Evolutionary conservation across 2,113 vertebrate genomes (phyloP).

Genomic region (Entelurus aequoreus): DNA sequence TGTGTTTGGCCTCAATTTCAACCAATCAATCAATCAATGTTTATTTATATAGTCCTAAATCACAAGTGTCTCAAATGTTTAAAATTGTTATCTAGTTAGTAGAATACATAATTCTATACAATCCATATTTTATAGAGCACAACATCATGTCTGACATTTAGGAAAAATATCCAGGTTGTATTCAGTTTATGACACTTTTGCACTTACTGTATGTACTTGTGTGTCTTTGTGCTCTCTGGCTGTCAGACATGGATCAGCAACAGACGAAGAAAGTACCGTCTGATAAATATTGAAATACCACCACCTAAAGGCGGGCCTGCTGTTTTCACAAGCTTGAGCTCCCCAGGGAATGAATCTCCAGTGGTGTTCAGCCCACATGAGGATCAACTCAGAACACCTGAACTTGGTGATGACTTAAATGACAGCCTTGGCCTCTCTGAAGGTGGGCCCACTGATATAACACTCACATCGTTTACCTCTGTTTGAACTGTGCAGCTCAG

Average conservation of each 20-base stretch:
- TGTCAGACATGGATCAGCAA: slow-evolving; percentile 98
- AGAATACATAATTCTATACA: neutral
- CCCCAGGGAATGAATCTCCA: slow-evolving; percentile 74
- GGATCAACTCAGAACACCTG: slow-evolving; percentile 71
- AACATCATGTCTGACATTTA: too few relatives aligned
- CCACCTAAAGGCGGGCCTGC: slow-evolving; percentile 92
- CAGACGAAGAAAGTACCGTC: slow-evolving; percentile 93
- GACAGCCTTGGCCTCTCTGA: slow-evolving; percentile 88
- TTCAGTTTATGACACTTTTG: neutral
- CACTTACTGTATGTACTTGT: neutral
- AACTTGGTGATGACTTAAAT: slow-evolving; percentile 83
- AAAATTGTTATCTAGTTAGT: neutral
- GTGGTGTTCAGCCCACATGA: slow-evolving; percentile 77
- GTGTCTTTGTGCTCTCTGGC: slow-evolving; percentile 4
- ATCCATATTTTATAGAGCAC: too few relatives aligned
- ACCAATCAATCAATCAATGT: too few relatives aligned
- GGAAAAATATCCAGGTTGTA: too few relatives aligned
- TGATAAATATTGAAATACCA: slow-evolving; percentile 97
- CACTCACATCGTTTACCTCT: neutral
- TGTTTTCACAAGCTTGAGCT: slow-evolving; percentile 79
- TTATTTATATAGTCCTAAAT: too few relatives aligned
- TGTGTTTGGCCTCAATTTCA: neutral
- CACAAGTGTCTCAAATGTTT: too few relatives aligned
- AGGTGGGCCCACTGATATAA: slow-evolving; percentile 59
- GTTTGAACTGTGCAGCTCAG: neutral